phyloP scores from a whole-genome alignment of 2,113 vertebrate genomes.

The Seriola aureovittata region DNA sequence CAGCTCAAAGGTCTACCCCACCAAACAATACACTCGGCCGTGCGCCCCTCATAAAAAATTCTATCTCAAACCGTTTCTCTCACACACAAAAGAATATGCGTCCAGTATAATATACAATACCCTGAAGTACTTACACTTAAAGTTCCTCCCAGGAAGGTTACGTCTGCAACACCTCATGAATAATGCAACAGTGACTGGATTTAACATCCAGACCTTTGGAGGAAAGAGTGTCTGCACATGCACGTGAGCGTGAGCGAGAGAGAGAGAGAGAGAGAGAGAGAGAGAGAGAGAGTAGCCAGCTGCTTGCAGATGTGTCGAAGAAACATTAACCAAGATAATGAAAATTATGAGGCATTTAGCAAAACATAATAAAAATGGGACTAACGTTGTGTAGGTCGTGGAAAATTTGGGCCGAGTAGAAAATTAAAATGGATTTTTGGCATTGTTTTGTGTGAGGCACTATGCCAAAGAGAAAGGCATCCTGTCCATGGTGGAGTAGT shows the following conservation, averaged over 20 bases:
- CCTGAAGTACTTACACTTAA: conserved; percentile 46
- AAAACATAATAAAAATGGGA: not conserved
- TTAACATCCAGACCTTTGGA: conserved; percentile 60
- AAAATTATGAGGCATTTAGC: conserved; percentile 9
- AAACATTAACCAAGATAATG: conserved; percentile 5
- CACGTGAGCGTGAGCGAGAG: not conserved
- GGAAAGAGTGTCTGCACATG: conserved; percentile 13
- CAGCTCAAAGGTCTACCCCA: conserved; percentile 43
- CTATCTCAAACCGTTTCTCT: not conserved
- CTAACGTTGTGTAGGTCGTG: not conserved
- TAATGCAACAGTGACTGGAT: conserved; percentile 68
- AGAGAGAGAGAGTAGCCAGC: not conserved
- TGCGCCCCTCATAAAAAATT: not conserved
- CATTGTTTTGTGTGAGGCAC: not conserved
- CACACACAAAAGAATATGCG: conserved; percentile 34
- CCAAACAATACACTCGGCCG: conserved; percentile 17
- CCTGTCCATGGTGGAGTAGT: not conserved
- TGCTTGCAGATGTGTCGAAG: conserved; percentile 19
- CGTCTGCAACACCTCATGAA: conserved; percentile 64
- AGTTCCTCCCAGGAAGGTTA: conserved; percentile 62
- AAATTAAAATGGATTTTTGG: not conserved
- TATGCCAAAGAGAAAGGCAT: not conserved
- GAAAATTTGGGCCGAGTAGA: not conserved
- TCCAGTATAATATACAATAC: conserved; percentile 48
- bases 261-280: not conserved